Conservation (phyloP, 2,113 vertebrate genomes). For the Bubo scandiacus region DNA sequence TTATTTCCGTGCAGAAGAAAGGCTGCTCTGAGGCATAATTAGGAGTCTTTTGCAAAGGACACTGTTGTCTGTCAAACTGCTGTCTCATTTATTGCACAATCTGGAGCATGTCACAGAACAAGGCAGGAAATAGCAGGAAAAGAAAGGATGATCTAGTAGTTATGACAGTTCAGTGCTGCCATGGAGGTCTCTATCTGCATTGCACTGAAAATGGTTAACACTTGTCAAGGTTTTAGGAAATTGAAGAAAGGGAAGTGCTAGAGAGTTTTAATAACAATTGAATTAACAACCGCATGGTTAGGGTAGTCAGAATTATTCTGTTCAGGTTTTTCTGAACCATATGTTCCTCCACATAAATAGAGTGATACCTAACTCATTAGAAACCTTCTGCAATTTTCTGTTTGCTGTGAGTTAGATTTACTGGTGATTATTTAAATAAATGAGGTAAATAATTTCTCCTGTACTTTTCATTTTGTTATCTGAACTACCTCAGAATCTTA, state of each 20-base stretch:
- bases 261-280: background rate
- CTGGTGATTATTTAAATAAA: background rate
- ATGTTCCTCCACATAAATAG: background rate
- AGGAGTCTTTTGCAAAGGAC: background rate
- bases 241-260: background rate
- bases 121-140: background rate
- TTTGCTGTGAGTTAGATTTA: background rate
- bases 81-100: background rate
- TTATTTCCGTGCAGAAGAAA: background rate
- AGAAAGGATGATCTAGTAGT: background rate
- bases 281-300: background rate
- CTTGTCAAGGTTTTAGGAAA: background rate
- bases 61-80: background rate
- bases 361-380: background rate
- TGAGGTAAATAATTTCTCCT: background rate
- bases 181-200: background rate
- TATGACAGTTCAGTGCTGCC: background rate
- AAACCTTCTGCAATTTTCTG: background rate
- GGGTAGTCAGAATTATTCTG: background rate
- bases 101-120: background rate
- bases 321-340: background rate
- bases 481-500: background rate
- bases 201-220: background rate
- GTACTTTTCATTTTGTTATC: background rate
- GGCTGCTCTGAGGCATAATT: background rate